These are phyloP conservation scores for Drosophila bunnanda DNA, from an alignment of 2,888 invertebrate species.

Conservation along the genomic window DNA sequence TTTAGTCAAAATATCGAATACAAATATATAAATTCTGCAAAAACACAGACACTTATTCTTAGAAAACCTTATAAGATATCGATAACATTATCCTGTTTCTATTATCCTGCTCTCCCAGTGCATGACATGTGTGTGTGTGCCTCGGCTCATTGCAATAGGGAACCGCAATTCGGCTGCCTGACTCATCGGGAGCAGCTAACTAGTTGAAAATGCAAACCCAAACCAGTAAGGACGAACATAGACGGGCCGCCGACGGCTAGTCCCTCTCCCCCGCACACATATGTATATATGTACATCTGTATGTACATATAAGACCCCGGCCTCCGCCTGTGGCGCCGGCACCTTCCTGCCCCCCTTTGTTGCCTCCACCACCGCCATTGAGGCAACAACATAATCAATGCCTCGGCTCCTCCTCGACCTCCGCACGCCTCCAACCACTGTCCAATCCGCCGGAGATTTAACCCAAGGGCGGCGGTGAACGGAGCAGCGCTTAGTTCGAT, in stretches of 20 bases:
- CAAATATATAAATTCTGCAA: no score
- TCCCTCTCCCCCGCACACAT: neutral
- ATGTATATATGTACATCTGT: neutral
- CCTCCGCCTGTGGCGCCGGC: slow-evolving; percentile 3
- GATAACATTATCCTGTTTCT: neutral
- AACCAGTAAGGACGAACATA: slow-evolving; percentile 26
- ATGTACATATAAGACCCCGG: neutral
- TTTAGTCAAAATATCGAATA: no score
- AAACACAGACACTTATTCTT: no score
- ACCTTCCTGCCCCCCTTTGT: slow-evolving; percentile 5
- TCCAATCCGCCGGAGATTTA: slow-evolving; percentile 13
- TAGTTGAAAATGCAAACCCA: slow-evolving; percentile 72
- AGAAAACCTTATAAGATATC: no score
- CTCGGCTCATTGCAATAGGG: slow-evolving; percentile 61
- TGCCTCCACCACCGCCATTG: neutral
- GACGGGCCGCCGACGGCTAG: slow-evolving; percentile 44
- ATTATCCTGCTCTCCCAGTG: neutral
- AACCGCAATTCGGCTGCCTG: slow-evolving; percentile 71
- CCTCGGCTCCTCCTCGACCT: slow-evolving; percentile 39
- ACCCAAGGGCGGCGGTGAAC: slow-evolving; percentile 31
- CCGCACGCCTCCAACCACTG: slow-evolving; percentile 1
- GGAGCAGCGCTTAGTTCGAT: slow-evolving; percentile 37
- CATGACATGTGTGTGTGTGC: slow-evolving; percentile 14
- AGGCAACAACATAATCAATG: slow-evolving; percentile 59
- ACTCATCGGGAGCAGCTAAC: slow-evolving; percentile 45